phyloP scores from a whole-genome alignment of 2,797 vertebrate species.

The Vireo griseus region DNA sequence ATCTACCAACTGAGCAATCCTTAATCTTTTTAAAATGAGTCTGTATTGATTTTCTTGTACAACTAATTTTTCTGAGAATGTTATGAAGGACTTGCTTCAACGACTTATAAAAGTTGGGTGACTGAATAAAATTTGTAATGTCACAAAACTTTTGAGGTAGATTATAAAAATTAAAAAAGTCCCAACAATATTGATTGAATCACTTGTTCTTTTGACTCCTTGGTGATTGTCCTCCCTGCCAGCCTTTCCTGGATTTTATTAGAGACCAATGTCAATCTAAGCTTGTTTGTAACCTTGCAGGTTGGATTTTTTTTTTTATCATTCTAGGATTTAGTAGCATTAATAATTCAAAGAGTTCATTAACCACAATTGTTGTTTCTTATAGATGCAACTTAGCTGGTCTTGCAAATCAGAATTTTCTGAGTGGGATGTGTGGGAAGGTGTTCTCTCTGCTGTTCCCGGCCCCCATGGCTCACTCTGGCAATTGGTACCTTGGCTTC shows the following conservation, averaged over 20 bases:
- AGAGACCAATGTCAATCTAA: background rate
- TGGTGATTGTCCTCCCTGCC: background rate
- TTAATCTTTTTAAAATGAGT: constrained; percentile 27
- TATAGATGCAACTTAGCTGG: background rate
- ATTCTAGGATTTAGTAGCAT: background rate
- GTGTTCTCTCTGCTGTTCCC: rapidly evolving
- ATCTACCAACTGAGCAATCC: background rate
- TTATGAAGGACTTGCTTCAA: background rate
- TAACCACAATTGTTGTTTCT: background rate
- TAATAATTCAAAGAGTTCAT: background rate
- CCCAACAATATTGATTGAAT: background rate
- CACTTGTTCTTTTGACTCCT: background rate
- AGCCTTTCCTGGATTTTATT: background rate
- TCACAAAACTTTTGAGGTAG: background rate
- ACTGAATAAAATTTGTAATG: background rate
- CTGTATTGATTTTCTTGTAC: constrained; percentile 21
- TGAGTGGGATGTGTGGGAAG: rapidly evolving
- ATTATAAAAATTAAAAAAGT: background rate
- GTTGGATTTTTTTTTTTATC: background rate
- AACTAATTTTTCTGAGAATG: background rate
- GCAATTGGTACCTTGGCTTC: background rate
- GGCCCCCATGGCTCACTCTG: background rate
- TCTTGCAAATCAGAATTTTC: background rate
- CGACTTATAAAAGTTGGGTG: background rate
- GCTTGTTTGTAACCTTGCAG: background rate